Percentiles rank a stretch among this genome's conserved stretches.
Conservation (phyloP, 2,888 invertebrate genomes). For the Leucophenga maculata region DNA sequence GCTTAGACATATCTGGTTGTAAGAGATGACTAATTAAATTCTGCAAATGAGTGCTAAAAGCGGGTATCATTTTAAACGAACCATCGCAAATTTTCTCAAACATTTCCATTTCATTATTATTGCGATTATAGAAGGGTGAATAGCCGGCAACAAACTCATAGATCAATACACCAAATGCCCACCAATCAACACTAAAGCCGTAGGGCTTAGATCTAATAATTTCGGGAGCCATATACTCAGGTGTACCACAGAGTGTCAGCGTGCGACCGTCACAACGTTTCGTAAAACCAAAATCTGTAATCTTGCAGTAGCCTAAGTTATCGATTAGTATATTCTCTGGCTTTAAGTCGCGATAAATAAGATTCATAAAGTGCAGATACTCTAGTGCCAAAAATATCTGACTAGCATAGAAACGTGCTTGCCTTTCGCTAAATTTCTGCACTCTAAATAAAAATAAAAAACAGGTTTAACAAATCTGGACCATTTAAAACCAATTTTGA, state of each 20-base stretch:
- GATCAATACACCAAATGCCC: constrained; percentile 80
- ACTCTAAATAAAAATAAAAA: too few species aligned
- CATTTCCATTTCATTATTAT: constrained; percentile 88
- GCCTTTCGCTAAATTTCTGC: constrained; percentile 78
- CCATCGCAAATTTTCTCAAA: constrained; percentile 93
- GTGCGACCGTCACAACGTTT: constrained; percentile 81
- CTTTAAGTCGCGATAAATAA: constrained; percentile 90
- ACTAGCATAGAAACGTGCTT: constrained; percentile 88
- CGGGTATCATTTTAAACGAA: constrained; percentile 86
- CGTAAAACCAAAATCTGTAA: constrained; percentile 94
- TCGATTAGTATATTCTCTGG: constrained; percentile 91
- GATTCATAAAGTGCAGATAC: constrained; percentile 87
- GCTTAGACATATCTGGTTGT: constrained; percentile 82
- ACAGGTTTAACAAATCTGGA: too few species aligned
- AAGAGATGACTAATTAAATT: constrained; percentile 86
- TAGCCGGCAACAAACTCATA: constrained; percentile 92
- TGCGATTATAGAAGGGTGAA: constrained; percentile 83
- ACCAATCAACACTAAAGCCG: constrained; percentile 89
- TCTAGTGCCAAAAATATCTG: constrained; percentile 91
- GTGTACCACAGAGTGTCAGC: constrained; percentile 94
- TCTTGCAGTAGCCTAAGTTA: constrained; percentile 81
- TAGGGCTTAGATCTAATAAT: constrained; percentile 90
- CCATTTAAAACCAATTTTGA: too few species aligned
- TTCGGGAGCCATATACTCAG: constrained; percentile 95
- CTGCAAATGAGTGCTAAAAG: constrained; percentile 85